A percentile compares a stretch with the other conserved stretches of the same genome.
These are phyloP conservation scores for Heliocidaris erythrogramma DNA, from an alignment of 35 echinoderm and acorn worm species.

Conservation along the genomic window DNA sequence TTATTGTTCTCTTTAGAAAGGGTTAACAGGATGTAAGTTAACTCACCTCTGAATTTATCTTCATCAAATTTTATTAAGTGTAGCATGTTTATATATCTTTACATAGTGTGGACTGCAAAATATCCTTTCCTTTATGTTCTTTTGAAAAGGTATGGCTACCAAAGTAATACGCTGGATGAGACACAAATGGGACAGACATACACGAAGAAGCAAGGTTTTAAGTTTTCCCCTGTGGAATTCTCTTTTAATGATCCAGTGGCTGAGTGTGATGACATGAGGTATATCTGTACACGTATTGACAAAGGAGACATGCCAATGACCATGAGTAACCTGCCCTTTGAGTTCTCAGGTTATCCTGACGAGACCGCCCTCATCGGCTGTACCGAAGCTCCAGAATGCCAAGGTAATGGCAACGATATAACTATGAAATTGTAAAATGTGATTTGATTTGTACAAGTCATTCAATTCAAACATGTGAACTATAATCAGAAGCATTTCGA, in stretches of 20 bases:
- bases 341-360: constrained; percentile 48
- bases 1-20: too few relatives aligned
- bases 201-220: constrained; percentile 46
- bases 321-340: constrained; percentile 29
- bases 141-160: background rate
- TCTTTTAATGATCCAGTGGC: constrained; percentile 37
- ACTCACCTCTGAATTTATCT: too few relatives aligned
- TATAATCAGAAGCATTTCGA: background rate
- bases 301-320: constrained; percentile 42
- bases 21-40: too few relatives aligned
- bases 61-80: too few relatives aligned
- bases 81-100: too few relatives aligned
- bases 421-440: background rate
- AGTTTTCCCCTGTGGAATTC: constrained; percentile 43
- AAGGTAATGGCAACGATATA: constrained; percentile 47
- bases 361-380: constrained; percentile 65
- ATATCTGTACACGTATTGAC: constrained; percentile 55
- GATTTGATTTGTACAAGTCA: background rate
- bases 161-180: background rate
- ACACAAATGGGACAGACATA: background rate
- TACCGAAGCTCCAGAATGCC: constrained; percentile 63
- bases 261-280: background rate
- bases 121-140: background rate
- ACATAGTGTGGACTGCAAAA: too few relatives aligned
- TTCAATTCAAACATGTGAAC: background rate